phyloP scores from a whole-genome alignment of 2,113 vertebrate species.

The Sturnus vulgaris region DNA sequence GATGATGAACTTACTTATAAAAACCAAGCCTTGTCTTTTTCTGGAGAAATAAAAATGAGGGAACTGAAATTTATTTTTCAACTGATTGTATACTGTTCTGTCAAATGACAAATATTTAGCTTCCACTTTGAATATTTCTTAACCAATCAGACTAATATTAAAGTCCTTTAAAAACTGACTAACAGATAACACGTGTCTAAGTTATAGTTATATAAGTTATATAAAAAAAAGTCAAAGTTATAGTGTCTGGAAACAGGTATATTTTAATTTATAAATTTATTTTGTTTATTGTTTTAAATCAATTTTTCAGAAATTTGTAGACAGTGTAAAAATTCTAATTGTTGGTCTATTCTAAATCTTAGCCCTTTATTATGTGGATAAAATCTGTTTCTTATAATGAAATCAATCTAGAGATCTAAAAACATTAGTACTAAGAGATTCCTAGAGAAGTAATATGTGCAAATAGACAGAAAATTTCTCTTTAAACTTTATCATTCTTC shows the following conservation, averaged over 20 bases:
- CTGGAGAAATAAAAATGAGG: not conserved
- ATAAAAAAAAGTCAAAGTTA: not conserved
- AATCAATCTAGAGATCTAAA: not conserved
- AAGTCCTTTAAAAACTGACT: not conserved
- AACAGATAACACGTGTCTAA: fast-evolving
- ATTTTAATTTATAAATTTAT: not conserved
- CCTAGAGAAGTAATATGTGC: too few species aligned
- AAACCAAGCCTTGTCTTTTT: not conserved
- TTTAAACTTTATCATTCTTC: not conserved
- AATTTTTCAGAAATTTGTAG: not conserved
- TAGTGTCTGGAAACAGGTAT: not conserved
- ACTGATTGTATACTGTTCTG: not conserved
- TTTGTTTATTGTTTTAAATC: not conserved
- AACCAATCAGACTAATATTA: not conserved
- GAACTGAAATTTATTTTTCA: not conserved
- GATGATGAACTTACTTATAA: not conserved
- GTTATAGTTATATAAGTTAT: too few species aligned
- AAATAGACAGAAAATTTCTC: not conserved
- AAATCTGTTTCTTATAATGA: not conserved
- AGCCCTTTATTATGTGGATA: not conserved
- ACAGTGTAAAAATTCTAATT: not conserved
- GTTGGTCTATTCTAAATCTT: not conserved
- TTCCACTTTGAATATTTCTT: not conserved
- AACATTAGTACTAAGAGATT: not conserved
- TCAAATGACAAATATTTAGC: not conserved